These are phyloP conservation scores for Drosophila asahinai DNA, from an alignment of 1,140 invertebrate genomes.

Conservation along the genomic window DNA sequence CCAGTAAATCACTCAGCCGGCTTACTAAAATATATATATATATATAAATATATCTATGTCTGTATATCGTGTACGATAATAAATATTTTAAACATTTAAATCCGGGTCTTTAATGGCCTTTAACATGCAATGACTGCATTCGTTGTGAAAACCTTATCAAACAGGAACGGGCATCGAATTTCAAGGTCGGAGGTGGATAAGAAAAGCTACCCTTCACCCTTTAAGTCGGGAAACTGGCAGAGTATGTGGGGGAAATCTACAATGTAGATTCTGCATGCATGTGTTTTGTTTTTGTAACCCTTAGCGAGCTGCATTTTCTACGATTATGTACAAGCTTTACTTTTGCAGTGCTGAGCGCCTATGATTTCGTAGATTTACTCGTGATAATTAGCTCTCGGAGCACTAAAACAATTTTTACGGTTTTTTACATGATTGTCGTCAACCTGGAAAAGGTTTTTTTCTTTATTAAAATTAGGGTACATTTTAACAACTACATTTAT, in stretches of 20 bases:
- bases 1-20: conserved; percentile 69
- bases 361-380: too few relatives aligned
- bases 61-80: conserved; percentile 80
- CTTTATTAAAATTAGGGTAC: conserved; percentile 31
- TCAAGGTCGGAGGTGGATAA: neutral
- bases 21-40: conserved; percentile 63
- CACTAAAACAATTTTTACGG: neutral
- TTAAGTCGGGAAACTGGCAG: too few relatives aligned
- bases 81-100: conserved; percentile 75
- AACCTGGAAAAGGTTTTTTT: neutral
- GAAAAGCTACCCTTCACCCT: neutral
- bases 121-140: neutral
- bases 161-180: too few relatives aligned
- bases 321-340: too few relatives aligned
- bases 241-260: too few relatives aligned
- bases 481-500: conserved; percentile 23
- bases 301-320: too few relatives aligned
- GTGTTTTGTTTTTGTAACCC: too few relatives aligned
- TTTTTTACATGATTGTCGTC: conserved; percentile 16
- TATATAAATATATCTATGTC: conserved; percentile 60
- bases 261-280: too few relatives aligned
- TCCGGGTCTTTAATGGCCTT: neutral
- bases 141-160: neutral
- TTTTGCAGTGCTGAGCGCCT: too few relatives aligned
- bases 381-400: too few relatives aligned